Base-by-base conservation (phyloP, 2,888 invertebrate species). In the Seira musarum region DNA sequence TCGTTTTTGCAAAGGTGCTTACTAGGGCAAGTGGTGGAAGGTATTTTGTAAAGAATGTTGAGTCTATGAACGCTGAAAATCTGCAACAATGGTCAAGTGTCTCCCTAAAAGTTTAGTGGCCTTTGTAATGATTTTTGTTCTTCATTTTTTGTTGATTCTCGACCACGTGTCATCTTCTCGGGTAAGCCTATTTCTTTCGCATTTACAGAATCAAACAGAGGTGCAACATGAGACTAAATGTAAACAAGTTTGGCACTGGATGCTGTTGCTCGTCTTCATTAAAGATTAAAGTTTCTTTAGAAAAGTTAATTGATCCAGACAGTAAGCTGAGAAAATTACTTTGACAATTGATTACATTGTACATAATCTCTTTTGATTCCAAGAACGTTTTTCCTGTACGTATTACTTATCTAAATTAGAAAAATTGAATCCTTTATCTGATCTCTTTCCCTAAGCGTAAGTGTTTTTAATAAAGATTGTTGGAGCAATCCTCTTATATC, bases 161-260 rank as follows among this genome's bases (percentile, higher is more conserved):
- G n/a, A 24, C 71, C 78, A 72, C 68, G 67, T 79, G 78, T 24
- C 49, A 22, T 72, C 40, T 53, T 79, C 72, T 30, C 72, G 21
- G 67, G 53, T 61, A 60, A 75, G 60, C 35, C 8, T 6, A 64
- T 30, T 66, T 68, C n/a, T 57, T 21, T 64, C 17, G 21, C 69
- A 15, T 15, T 19, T 8, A 19, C 30, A 15, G 25, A 1, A 60
- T 17, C 1, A 60, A 21, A 19, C n/a, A n/a, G n/a, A n/a, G n/a
- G n/a, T n/a, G n/a, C n/a, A n/a, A n/a, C n/a, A n/a, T n/a, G n/a
- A n/a, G n/a, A n/a, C n/a, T 21, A 22, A 35, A 66, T 17, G 40
- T n/a, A n/a, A 8, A 66, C 15, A 19, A 17, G 35, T 66, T 66
- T 19, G n/a, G 13, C 2, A 40, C 17, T 66, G 40, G n/a, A n/a